These are phyloP conservation scores for Ochropleura leucogaster DNA, from an alignment of 2,888 invertebrate species.

Conservation along the genomic window DNA sequence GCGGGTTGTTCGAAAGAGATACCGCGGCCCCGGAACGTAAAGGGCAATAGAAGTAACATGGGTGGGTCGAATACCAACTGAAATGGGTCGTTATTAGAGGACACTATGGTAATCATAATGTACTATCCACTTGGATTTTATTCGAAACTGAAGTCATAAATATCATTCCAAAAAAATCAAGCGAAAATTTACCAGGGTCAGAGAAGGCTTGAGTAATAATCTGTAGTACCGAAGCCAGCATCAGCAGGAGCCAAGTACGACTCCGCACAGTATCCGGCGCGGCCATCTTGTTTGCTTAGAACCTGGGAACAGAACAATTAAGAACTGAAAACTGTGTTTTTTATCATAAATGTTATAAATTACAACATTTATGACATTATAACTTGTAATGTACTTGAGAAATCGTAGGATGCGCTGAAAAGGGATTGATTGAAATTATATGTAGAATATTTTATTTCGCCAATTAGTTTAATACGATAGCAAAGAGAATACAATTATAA, in stretches of 20 bases:
- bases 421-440: background rate
- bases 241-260: slow-evolving; percentile 52
- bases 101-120: background rate
- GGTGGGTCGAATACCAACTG: background rate
- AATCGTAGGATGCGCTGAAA: background rate
- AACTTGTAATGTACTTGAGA: background rate
- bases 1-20: too few relatives aligned
- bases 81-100: background rate
- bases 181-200: slow-evolving; percentile 74
- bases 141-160: background rate
- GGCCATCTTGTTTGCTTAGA: slow-evolving; percentile 68
- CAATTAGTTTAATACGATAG: background rate
- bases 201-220: slow-evolving; percentile 65
- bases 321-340: background rate
- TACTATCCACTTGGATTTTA: background rate
- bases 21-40: too few relatives aligned
- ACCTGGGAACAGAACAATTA: slow-evolving; percentile 70
- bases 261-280: slow-evolving; percentile 51
- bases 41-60: too few relatives aligned
- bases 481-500: background rate
- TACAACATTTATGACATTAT: too few relatives aligned
- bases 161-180: background rate
- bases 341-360: background rate
- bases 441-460: background rate
- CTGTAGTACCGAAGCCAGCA: slow-evolving; percentile 63